These are phyloP conservation scores for Dasypogon diadema DNA, from an alignment of 2,888 invertebrate species.

Conservation along the genomic window DNA sequence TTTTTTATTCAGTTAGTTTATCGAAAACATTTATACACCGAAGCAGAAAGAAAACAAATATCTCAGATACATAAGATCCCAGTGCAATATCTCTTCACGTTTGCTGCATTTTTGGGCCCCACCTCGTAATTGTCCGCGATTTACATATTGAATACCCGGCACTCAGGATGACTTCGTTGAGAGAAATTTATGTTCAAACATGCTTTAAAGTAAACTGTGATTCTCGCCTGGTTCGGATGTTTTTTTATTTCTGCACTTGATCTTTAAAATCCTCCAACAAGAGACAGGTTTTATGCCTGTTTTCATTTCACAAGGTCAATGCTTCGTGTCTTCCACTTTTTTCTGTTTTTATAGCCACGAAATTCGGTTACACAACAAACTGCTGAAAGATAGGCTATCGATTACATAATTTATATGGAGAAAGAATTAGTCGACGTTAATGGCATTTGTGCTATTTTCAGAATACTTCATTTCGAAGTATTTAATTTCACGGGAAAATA, in stretches of 20 bases:
- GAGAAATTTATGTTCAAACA: constrained; percentile 22
- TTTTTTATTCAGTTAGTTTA: no score
- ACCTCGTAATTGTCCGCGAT: background rate
- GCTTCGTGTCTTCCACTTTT: background rate
- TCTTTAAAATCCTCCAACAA: background rate
- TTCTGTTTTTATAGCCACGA: background rate
- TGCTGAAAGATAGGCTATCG: background rate
- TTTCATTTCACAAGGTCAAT: constrained; percentile 17
- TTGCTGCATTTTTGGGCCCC: constrained; percentile 1
- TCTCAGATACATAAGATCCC: background rate
- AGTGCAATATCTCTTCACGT: background rate
- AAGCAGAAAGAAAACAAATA: background rate
- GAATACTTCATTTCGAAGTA: background rate
- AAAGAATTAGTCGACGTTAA: background rate
- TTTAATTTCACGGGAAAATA: no score
- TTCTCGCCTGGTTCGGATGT: background rate
- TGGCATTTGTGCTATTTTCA: background rate
- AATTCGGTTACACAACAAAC: background rate
- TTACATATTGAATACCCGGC: background rate
- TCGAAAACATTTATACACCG: background rate
- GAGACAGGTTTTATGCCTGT: constrained; percentile 26
- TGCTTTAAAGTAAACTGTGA: background rate
- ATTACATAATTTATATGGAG: constrained; percentile 1
- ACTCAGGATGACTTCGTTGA: background rate
- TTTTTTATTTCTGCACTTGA: background rate